A percentile compares a stretch with the other conserved stretches of the same genome.
Conservation (phyloP, 2,797 vertebrate species). For the Hemitrygon akajei region DNA sequence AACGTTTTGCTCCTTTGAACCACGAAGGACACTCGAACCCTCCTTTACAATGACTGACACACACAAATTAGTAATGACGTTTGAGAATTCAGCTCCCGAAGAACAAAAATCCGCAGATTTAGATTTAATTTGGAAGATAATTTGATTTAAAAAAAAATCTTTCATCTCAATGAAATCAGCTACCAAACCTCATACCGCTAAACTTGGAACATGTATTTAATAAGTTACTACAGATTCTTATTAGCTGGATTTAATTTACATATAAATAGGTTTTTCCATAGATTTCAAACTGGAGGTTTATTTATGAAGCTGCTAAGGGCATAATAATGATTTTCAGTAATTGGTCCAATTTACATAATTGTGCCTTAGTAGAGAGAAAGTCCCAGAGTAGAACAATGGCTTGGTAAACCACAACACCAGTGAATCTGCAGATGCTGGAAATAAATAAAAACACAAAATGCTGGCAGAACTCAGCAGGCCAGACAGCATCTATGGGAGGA, state of each 20-base stretch:
- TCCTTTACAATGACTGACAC: not conserved
- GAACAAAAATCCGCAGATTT: not conserved
- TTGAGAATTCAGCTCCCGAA: not conserved
- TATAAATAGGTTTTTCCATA: not conserved
- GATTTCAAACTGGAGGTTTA: not conserved
- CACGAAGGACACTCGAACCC: not conserved
- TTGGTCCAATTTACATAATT: slow-evolving; percentile 14
- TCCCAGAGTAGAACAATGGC: not conserved
- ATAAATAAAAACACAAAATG: too few species aligned
- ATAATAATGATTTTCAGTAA: slow-evolving; percentile 2
- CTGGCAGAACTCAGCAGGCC: too few species aligned
- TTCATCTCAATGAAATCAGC: not conserved
- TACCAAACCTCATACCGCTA: too few species aligned
- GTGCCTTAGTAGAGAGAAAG: not conserved
- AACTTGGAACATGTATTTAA: not conserved
- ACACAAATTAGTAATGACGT: not conserved
- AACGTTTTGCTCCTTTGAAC: not conserved
- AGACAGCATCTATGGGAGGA: too few species aligned
- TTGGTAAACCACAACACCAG: too few species aligned
- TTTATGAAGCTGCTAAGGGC: not conserved
- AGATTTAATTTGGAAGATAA: not conserved
- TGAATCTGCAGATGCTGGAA: too few species aligned
- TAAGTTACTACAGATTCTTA: not conserved
- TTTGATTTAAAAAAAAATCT: not conserved
- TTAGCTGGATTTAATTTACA: not conserved